Base-by-base conservation (phyloP, 2,113 vertebrate species). In the Corythornis vintsioides region DNA sequence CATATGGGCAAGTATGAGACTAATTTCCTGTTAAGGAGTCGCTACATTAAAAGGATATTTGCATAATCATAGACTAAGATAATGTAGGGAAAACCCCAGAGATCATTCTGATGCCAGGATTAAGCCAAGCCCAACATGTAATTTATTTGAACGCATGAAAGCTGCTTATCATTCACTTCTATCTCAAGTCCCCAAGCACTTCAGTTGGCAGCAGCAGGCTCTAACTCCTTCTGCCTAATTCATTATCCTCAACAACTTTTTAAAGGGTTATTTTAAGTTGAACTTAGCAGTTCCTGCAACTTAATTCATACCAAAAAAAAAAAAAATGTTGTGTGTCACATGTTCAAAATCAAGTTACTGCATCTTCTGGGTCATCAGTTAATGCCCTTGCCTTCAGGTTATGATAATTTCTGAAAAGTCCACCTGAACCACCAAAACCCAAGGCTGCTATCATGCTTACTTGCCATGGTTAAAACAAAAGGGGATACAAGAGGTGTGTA, bases 21-120 rank as follows among this genome's bases (percentile, higher is more conserved):
- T 93, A 90, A 95, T 95, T 97, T 96, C 97, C 96, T 95, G 95
- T 94, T 95, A 95, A 88, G 83, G 60, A 95, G 90, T 96, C 73
- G 16, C 91, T 94, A 94, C 94, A 95, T 96, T 96, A 94, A 94
- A 94, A 95, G 72, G 83, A 73, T 88, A 96, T 96, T 96, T 97
- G 96, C 96, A 96, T 97, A 97, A 95, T 92, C 87, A 86, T 92
- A 92, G 85, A 35, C 83, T 66, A 83, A 89, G 96, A 93, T 97
- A 92, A 91, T 80, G 57, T 83, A 95, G 96, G 96, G 95, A 95
- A 97, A 97, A 94, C 83, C 93, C 96, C 92, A 85, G 81, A 59
- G 75, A 89, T 86, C 56, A 75, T 93, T 96, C 87, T 83, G 88
- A 84, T 96, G 93, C 94, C 93, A 95, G 89, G 95, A 92, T 93